Base-by-base conservation (phyloP, 2,797 vertebrate genomes). In the Synaphobranchus kaupii region DNA sequence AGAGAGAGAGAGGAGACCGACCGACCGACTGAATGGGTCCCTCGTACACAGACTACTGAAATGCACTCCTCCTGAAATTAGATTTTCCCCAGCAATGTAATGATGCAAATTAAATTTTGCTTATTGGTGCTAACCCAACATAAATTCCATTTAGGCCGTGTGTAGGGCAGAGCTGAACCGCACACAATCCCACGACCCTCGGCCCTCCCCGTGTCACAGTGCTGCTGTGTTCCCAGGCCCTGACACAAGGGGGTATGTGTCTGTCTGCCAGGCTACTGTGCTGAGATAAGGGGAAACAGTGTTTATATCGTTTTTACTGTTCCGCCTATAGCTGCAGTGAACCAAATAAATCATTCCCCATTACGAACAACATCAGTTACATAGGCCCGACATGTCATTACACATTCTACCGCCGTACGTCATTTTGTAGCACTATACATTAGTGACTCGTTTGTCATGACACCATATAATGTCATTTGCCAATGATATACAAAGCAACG, bases 81-180 rank as follows among this genome's bases (percentile, higher is more conserved):
- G 94, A 96, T 96, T 96, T 94, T 88, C 89, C 89, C 89, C 92
- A 90, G 93, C 93, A 90, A 94, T 94, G 96, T 95, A 94, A 95
- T 94, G 94, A 93, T 92, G 92, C 91, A 96, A 94, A 96, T 92
- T 93, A 88, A 93, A 95, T 96, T 96, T 95, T 91, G 56, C 92
- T 95, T 92, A 94, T 95, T 96, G 94, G 94, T 95, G 94, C 93
- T 93, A 94, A 93, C 92, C 94, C 92, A 95, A 95, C 93, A 93
- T 94, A 95, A 95, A 95, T 96, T 95, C 92, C 93, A 95, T 94
- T 95, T 94, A 94, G 94, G 94, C 93, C 66, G 66, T 15, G 31
- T 83, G 87, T 85, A 78, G 87, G 90, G 89, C 87, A 85, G 84
- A 81, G 60, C 89, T 66, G 52, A 83, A 4, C 83, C 86, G 86